phyloP scores from a whole-genome alignment of 2,113 vertebrate species.

The Leuciscus idus region DNA sequence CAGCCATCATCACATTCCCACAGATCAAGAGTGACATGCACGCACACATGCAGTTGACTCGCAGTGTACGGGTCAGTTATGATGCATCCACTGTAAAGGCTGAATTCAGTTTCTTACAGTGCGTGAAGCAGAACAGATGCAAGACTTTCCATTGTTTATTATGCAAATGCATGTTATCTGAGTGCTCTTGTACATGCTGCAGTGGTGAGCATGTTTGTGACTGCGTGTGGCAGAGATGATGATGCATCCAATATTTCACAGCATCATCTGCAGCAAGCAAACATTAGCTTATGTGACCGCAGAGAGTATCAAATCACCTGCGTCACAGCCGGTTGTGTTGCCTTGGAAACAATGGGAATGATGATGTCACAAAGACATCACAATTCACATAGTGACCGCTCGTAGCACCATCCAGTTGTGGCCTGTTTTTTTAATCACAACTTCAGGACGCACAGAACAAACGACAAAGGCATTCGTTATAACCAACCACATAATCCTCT shows the following conservation, averaged over 20 bases:
- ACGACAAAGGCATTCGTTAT: background rate
- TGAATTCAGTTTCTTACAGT: background rate
- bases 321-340: slow-evolving; percentile 8
- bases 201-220: background rate
- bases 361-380: slow-evolving; percentile 26
- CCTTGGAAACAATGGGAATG: slow-evolving; percentile 30
- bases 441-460: background rate
- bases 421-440: background rate
- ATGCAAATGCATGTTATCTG: background rate
- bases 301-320: slow-evolving; percentile 34
- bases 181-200: background rate
- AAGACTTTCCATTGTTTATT: background rate
- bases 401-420: background rate
- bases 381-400: background rate
- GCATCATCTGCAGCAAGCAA: slow-evolving; percentile 28
- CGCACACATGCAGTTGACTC: slow-evolving; percentile 23
- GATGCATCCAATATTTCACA: slow-evolving; percentile 3
- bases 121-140: background rate
- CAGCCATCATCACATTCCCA: background rate
- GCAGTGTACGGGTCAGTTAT: slow-evolving; percentile 4
- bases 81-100: background rate
- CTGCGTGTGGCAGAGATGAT: slow-evolving; percentile 11
- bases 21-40: slow-evolving; percentile 10
- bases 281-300: slow-evolving; percentile 23
- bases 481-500: background rate